These are phyloP conservation scores for Oopsacas minuta DNA, from an alignment of 37 sponge, comb jelly and placozoan species.

Conservation along the genomic window DNA sequence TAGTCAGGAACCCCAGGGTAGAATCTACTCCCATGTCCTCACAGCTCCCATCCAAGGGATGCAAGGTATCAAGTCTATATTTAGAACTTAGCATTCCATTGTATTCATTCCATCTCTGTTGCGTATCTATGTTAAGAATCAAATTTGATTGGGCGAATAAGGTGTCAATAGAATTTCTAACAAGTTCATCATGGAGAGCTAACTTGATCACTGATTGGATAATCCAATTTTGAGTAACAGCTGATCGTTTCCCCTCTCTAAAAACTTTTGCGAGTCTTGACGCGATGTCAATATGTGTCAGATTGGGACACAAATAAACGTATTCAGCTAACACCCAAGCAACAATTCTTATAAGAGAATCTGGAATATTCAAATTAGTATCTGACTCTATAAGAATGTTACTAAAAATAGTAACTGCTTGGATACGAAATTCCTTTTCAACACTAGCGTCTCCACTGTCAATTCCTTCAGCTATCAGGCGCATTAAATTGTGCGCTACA, in stretches of 20 bases:
- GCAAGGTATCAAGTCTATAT: conserved; percentile 6
- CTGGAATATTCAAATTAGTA: neutral
- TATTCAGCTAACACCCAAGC: neutral
- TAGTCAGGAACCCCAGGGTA: conserved; percentile 70
- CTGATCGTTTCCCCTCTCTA: neutral
- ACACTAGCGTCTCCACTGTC: neutral
- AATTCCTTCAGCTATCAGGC: conserved; percentile 71
- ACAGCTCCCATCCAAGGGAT: conserved; percentile 69
- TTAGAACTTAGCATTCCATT: neutral
- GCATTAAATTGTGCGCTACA: conserved; percentile 77
- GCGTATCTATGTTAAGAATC: neutral
- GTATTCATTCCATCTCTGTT: conserved; percentile 19
- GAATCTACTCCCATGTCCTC: conserved; percentile 77
- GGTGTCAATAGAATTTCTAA: neutral
- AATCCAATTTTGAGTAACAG: neutral
- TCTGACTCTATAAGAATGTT: neutral
- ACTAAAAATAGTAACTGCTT: neutral
- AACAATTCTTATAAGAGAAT: neutral
- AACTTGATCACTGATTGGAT: neutral
- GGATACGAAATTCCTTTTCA: neutral
- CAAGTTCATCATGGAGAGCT: neutral
- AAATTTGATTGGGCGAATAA: conserved; percentile 3
- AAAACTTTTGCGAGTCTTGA: neutral
- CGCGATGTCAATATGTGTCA: neutral
- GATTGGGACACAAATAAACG: neutral